Base-by-base conservation (phyloP, 2,888 invertebrate genomes). In the Poecilus cupreus region DNA sequence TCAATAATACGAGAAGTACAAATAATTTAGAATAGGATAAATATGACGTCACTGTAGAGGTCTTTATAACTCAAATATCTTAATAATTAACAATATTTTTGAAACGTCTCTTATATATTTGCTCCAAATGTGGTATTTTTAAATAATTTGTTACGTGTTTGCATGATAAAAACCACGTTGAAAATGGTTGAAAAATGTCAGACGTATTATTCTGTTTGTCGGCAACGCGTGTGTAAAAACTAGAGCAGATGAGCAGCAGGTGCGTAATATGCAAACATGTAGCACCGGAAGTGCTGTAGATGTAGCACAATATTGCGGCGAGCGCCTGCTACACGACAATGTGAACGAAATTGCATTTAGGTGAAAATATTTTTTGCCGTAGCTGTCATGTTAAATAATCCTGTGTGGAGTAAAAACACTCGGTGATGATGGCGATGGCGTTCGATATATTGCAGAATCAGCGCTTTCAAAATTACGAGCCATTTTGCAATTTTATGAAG, bases 341-440 rank as follows among this genome's bases (percentile, higher is more conserved):
- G 22, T 13, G 60, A 13, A n/a, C n/a, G 26, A 26, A 60, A 60
- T 60, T 60, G 60, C 60, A 60, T 60, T 60, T 60, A 24, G 60
- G 60, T 60, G 24, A 60, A 60, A 60, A 60, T 60, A 60, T 60
- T 60, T 57, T 60, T 60, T 60, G 60, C 26, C 60, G 22, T n/a
- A 13, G 26, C 68, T 68, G 78, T 78, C 78, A 64, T 64, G 64
- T 46, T 60, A 64, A 64, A 78, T 78, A 78, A 78, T 78, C 78
- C 64, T 18, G 49, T 57, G 64, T 78, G 78, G 68, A 78, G 78
- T 26, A 43, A 78, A 74, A 78, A 78, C 78, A 78, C 78, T 78
- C 43, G 18, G 11, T 77, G 64, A 20, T 24, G 76, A 64, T 39
- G 60, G 64, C 26, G 3, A 26, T 20, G 43, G 5, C 49, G 64